These are phyloP conservation scores for Protobothrops flavoviridis DNA, from an alignment of 2,113 vertebrate genomes.

Conservation along the genomic window DNA sequence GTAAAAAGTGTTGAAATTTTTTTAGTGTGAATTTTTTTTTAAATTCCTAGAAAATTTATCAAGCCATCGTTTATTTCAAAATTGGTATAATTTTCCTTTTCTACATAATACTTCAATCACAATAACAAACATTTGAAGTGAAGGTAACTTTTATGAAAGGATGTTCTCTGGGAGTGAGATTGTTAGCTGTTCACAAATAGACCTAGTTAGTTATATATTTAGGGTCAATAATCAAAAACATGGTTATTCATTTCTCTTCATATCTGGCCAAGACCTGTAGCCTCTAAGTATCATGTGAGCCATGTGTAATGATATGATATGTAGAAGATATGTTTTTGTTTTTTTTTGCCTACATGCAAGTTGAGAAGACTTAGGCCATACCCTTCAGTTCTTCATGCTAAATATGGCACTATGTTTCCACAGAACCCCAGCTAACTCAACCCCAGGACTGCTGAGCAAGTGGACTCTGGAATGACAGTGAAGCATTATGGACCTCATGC, in stretches of 20 bases:
- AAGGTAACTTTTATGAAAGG: not conserved
- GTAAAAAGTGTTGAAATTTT: not conserved
- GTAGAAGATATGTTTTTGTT: not conserved
- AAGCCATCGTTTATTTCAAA: not conserved
- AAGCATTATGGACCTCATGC: not conserved
- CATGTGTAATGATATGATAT: not conserved
- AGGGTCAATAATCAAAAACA: not conserved
- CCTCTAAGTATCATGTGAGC: not conserved
- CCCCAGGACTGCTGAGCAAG: not conserved
- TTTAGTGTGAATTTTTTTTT: constrained; percentile 24
- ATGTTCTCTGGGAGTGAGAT: not conserved
- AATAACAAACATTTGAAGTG: not conserved
- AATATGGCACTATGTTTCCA: not conserved
- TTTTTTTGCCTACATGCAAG: not conserved
- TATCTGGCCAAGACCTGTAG: not conserved
- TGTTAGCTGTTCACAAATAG: not conserved
- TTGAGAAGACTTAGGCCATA: not conserved
- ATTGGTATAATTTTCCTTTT: not conserved
- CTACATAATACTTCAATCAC: not conserved
- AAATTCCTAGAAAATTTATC: not conserved
- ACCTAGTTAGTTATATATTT: not conserved
- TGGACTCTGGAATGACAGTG: not conserved
- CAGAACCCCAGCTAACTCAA: not conserved
- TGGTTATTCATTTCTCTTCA: not conserved
- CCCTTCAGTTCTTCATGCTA: not conserved